A percentile compares a stretch with the other conserved stretches of the same genome.
These are phyloP conservation scores for Florisuga fusca DNA, from an alignment of 2,797 vertebrate genomes.

Conservation along the genomic window DNA sequence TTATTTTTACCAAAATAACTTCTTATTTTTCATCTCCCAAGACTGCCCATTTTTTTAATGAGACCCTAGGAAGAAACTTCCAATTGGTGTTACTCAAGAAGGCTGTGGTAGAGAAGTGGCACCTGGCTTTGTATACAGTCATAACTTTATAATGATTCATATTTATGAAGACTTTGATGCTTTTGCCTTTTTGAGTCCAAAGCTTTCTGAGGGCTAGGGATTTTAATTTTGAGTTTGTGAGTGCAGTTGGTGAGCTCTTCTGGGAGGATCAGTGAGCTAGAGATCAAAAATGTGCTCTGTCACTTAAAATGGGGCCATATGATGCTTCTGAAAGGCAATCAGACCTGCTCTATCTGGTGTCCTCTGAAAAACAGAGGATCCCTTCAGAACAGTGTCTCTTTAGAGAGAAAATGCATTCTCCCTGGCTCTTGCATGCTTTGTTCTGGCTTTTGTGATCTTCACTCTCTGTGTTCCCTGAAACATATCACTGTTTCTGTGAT, in stretches of 20 bases:
- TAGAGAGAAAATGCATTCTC: slow-evolving; percentile 20
- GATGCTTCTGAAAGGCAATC: slow-evolving; percentile 36
- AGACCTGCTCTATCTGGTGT: slow-evolving; percentile 1
- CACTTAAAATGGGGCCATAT: background rate
- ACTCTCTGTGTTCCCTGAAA: slow-evolving; percentile 20
- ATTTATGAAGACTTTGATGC: background rate
- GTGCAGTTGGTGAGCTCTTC: background rate
- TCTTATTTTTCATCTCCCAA: background rate
- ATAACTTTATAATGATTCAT: background rate
- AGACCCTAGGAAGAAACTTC: background rate
- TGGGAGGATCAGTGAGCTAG: background rate
- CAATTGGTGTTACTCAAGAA: background rate
- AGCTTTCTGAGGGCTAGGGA: background rate
- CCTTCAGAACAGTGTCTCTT: slow-evolving; percentile 3
- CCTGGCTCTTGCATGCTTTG: slow-evolving; percentile 38
- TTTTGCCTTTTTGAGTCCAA: background rate
- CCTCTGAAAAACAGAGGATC: slow-evolving; percentile 4
- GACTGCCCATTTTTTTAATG: background rate
- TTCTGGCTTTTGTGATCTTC: slow-evolving; percentile 67
- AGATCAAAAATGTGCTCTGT: slow-evolving; percentile 20
- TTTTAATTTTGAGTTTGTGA: background rate
- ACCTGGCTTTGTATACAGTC: background rate
- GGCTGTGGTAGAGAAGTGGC: background rate
- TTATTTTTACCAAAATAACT: background rate
- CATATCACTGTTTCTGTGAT: slow-evolving; percentile 46